Evolutionary conservation across 2,888 invertebrate species (phyloP).

Genomic region (Dyspetes luteomarginatus): DNA sequence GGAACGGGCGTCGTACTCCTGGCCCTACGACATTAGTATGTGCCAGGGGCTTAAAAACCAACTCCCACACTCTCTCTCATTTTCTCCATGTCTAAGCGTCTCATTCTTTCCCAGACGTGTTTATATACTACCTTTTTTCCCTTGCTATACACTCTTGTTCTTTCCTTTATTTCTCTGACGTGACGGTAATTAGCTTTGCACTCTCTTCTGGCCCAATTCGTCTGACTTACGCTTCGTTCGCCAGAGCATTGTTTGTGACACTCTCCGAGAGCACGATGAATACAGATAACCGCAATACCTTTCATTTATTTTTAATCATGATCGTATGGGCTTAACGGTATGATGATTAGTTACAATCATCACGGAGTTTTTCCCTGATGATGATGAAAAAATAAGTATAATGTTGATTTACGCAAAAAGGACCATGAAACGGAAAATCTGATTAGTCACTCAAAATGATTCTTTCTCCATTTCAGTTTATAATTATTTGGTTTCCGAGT

Average conservation of each 20-base stretch:
- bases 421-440: no score
- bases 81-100: slow-evolving; percentile 8
- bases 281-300: neutral
- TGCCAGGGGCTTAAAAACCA: slow-evolving; percentile 46
- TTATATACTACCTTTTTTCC: slow-evolving; percentile 10
- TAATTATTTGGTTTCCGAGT: no score
- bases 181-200: slow-evolving; percentile 56
- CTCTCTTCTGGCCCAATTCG: slow-evolving; percentile 41
- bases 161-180: slow-evolving; percentile 40
- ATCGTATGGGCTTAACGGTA: neutral
- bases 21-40: slow-evolving; percentile 61
- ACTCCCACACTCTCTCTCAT: slow-evolving; percentile 26
- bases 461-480: no score
- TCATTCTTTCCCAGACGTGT: slow-evolving; percentile 15
- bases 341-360: neutral
- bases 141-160: slow-evolving; percentile 10
- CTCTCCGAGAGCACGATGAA: neutral
- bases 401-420: neutral
- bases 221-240: slow-evolving; percentile 8
- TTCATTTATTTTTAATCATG: slow-evolving; percentile 23
- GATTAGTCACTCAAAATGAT: no score
- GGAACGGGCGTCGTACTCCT: slow-evolving; percentile 58
- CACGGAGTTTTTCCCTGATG: neutral
- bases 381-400: neutral
- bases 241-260: slow-evolving; percentile 5